Evolutionary conservation across 1,140 invertebrate species (phyloP).

Genomic region (Archivesica marissinica): DNA sequence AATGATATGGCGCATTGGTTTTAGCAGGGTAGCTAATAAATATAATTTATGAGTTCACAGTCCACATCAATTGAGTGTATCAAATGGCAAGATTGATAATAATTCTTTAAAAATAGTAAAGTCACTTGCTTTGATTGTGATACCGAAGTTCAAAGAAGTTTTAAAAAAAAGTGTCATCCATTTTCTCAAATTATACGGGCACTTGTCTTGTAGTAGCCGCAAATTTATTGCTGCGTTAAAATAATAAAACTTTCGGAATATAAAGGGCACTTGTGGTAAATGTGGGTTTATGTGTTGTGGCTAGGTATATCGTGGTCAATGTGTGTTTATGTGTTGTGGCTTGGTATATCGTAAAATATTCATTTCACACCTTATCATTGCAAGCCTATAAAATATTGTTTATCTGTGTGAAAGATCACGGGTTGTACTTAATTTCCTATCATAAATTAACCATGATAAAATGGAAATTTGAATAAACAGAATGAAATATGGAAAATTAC

Average conservation of each 20-base stretch:
- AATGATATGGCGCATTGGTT: no score
- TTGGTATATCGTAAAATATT: not conserved
- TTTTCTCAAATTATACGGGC: not conserved
- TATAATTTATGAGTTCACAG: not conserved
- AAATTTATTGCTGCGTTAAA: not conserved
- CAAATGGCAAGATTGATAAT: not conserved
- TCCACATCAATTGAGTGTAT: not conserved
- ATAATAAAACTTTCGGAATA: not conserved
- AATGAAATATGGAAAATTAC: not conserved
- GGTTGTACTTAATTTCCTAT: constrained; percentile 24
- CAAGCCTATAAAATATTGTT: constrained; percentile 15
- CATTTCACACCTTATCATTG: constrained; percentile 23
- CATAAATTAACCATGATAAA: constrained; percentile 34
- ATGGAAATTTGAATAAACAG: constrained; percentile 41
- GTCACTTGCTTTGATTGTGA: not conserved
- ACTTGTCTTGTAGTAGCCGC: not conserved
- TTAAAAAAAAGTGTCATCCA: not conserved
- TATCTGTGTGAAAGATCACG: constrained; percentile 8
- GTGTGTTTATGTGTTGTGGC: not conserved
- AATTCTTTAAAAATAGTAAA: not conserved
- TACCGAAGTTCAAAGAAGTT: not conserved
- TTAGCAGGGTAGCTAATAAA: not conserved
- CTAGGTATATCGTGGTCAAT: constrained; percentile 26
- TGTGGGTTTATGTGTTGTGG: not conserved
- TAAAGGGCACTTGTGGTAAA: constrained; percentile 20